phyloP scores from a whole-genome alignment of 2,888 invertebrate species.

The Caradrina clavipalpis region DNA sequence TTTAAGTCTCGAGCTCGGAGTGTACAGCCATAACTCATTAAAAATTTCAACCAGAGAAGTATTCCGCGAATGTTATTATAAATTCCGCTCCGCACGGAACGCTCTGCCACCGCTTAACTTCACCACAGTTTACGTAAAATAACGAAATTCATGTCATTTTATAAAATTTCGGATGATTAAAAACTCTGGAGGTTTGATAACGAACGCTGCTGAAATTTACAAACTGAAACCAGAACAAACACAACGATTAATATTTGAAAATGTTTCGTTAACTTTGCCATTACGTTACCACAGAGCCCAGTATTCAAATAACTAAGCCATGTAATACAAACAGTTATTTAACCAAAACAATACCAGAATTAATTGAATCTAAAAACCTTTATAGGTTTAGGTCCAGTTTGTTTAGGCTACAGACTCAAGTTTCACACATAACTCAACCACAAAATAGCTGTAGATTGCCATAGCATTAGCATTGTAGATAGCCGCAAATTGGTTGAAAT shows the following conservation, averaged over 20 bases:
- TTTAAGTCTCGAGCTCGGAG: constrained; percentile 67
- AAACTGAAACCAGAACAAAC: constrained; percentile 48
- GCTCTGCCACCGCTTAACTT: constrained; percentile 60
- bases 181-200: constrained; percentile 64
- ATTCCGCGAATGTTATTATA: constrained; percentile 71
- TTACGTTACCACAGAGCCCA: constrained; percentile 39
- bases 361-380: constrained; percentile 51
- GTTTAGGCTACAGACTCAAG: constrained; percentile 42
- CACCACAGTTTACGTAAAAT: constrained; percentile 60
- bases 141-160: constrained; percentile 67
- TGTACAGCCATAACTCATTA: constrained; percentile 74
- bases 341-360: constrained; percentile 51
- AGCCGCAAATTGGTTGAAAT: constrained; percentile 35
- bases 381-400: constrained; percentile 53
- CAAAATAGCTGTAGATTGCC: constrained; percentile 23
- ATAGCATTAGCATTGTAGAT: too few relatives aligned
- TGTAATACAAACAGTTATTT: constrained; percentile 37
- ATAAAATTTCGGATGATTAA: constrained; percentile 63
- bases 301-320: constrained; percentile 26
- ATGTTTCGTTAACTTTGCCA: constrained; percentile 37
- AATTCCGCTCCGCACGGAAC: constrained; percentile 64
- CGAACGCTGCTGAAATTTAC: constrained; percentile 63
- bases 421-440: constrained; percentile 43
- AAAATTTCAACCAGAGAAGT: constrained; percentile 73
- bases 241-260: constrained; percentile 52